Evolutionary conservation across 1,140 invertebrate species (phyloP), one percentile per base, ranked within the genome.

Genomic region (Ctenoplectra terminalis): DNA sequence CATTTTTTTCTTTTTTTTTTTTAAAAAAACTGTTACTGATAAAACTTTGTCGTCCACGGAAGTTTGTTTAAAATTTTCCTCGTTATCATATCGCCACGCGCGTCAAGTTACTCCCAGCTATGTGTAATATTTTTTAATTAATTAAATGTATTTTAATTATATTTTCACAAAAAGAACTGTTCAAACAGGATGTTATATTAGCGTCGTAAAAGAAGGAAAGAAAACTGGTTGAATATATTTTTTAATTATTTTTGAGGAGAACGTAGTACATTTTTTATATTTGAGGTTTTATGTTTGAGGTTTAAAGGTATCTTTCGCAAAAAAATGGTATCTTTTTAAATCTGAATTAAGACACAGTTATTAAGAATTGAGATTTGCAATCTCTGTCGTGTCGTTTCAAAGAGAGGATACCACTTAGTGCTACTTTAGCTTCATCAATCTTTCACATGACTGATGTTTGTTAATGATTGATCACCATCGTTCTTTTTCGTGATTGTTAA

Each of bases 401-500:
- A 23, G 5, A n/a, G 5, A 4, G 52, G 20, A n/a, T 7, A 9
- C 20, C 9, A 54, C 9, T n/a, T 54, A 54, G 0, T n/a, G 20
- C 4, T n/a, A 9, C 2, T 54, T 54, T 9, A 9, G 9, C 52
- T 6, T 54, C 52, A n/a, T 54, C n/a, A n/a, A 54, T 54, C 52
- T 54, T n/a, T 13, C 52, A n/a, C 2, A 23, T n/a, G 52, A 54
- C 23, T 9, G 3, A 54, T n/a, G 23, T n/a, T 54, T n/a, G 52
- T 54, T n/a, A 54, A 54, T 54, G n/a, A 54, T 54, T 8, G 52
- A n/a, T 54, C 20, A 13, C 52, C 52, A 23, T 54, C n/a, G 20
- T 54, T 54, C n/a, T 54, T n/a, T n/a, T n/a, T 54, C n/a, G 52
- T 9, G n/a, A 54, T 54, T 54, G 52, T 54, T n/a, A n/a, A n/a